These are phyloP conservation scores for Enteromius trimaculatus DNA, from an alignment of 2,797 vertebrate genomes.

Conservation along the genomic window DNA sequence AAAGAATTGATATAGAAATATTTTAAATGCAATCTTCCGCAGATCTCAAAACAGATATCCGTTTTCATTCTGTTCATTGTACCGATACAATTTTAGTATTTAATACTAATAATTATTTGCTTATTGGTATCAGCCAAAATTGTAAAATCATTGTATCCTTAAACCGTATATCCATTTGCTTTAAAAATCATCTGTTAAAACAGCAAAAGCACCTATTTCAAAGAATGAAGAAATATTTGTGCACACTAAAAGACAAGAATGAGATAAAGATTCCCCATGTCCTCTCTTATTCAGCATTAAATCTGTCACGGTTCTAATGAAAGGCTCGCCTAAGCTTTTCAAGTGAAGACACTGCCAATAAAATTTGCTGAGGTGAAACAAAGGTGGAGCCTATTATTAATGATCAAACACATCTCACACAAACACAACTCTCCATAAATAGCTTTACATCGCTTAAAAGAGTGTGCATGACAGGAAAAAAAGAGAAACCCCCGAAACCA, in stretches of 20 bases:
- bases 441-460: not conserved
- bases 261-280: not conserved
- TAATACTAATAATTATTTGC: not conserved
- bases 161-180: not conserved
- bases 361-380: conserved; percentile 11
- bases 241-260: not conserved
- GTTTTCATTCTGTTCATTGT: not conserved
- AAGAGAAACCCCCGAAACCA: conserved; percentile 5
- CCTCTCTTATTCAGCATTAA: conserved; percentile 18
- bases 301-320: conserved; percentile 8
- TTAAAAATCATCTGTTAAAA: not conserved
- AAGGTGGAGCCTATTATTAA: not conserved
- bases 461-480: not conserved
- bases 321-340: not conserved
- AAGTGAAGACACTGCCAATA: not conserved
- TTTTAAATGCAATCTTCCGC: not conserved
- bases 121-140: not conserved
- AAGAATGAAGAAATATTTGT: not conserved
- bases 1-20: not conserved
- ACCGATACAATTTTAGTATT: not conserved
- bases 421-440: not conserved
- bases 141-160: not conserved
- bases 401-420: not conserved
- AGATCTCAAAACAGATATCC: not conserved
- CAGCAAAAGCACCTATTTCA: not conserved